Base-by-base conservation (phyloP, 2,113 vertebrate genomes). In the Zootoca vivipara region DNA sequence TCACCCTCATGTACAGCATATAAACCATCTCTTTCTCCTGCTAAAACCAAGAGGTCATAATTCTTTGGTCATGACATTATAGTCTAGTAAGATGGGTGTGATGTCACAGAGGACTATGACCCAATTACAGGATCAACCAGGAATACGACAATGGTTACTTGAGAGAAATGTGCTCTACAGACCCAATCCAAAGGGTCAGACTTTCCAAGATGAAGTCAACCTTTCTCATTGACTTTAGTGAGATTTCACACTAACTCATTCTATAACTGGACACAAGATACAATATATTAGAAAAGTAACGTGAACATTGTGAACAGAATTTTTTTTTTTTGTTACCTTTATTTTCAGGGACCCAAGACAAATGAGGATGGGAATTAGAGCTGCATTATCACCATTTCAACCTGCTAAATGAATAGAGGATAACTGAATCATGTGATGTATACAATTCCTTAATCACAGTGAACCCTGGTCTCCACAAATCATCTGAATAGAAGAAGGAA, bases 381-480 rank as follows among this genome's bases (percentile, higher is more conserved):
- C 88, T 26, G 70, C 52, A 0, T 83, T 7, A 91, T 90, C 93
- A 64, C 84, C 8, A 83, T 89, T 89, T 58, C 40, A 26, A 52
- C 79, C 75, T 85, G 79, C 90, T 40, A 52, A 83, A 89, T 12
- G 38, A 70, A 26, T 5, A n/a, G 78, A 64, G 20, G 72, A 70
- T 40, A 88, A 94, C 85, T 86, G 92, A 0, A 2, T 20, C 83
- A 87, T 73, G 89, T 90, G 90, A 90, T 93, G 95, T 90, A 90
- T 91, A 62, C 46, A 52, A 52, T 93, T 92, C 93, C 95, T 93
- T 95, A 95, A 96, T 98, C 98, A 98, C 98, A 98, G 98, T 98
- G 98, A 98, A 98, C 97, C 96, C 96, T 96, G 97, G 98, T 98
- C 98, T 98, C 97, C 94, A 93, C 96, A 96, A 92, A 88, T 94